These are phyloP conservation scores for Nemurella pictetii DNA, from an alignment of 2,888 invertebrate species.

Conservation along the genomic window DNA sequence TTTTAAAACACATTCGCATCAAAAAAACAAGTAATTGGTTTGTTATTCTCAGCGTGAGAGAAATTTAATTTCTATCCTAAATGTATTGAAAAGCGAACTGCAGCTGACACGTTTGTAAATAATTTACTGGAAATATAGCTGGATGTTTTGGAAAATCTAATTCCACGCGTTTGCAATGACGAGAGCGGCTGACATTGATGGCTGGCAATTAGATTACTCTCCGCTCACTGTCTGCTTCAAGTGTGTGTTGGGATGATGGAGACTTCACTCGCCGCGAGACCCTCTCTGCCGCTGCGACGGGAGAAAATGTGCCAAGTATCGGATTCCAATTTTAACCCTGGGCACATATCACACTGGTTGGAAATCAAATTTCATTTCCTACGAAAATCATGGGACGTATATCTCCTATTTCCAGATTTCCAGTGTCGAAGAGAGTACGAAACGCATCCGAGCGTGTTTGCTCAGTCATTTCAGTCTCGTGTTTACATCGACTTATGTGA, in stretches of 20 bases:
- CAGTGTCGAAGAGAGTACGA: neutral
- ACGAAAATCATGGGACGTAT: neutral
- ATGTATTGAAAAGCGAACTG: neutral
- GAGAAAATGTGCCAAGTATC: neutral
- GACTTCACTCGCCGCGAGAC: no score
- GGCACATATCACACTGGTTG: neutral
- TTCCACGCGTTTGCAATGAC: neutral
- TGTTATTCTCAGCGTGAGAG: neutral
- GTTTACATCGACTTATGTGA: neutral
- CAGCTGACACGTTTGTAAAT: neutral
- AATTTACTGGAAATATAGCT: neutral
- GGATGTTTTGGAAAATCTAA: neutral
- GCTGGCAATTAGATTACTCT: neutral
- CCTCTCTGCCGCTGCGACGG: neutral
- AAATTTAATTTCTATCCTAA: neutral
- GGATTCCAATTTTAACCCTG: neutral
- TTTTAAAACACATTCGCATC: neutral
- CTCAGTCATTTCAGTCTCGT: neutral
- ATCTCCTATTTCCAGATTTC: neutral
- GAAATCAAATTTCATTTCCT: neutral
- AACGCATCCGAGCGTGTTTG: neutral
- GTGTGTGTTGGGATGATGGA: no score
- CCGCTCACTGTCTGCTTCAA: neutral
- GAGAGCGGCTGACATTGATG: neutral
- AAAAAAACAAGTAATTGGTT: neutral